Conservation (phyloP, 2,113 vertebrate genomes). For the Collichthys lucidus region DNA sequence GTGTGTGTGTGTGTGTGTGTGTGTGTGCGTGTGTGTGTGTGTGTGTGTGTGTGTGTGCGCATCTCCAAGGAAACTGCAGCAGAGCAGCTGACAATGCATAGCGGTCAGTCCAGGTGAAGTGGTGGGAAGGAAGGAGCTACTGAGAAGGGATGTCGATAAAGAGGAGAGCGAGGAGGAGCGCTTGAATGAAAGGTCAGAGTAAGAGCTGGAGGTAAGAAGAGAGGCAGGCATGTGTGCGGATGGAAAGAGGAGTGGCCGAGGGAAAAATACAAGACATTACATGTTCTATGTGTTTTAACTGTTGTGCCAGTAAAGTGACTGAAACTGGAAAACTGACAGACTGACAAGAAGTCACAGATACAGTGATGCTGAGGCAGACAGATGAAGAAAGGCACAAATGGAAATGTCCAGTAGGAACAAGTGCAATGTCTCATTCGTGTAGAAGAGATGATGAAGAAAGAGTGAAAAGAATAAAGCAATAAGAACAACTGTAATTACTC, state of each 20-base stretch:
- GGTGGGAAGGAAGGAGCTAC: constrained; percentile 54
- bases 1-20: not conserved
- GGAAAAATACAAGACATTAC: constrained; percentile 31
- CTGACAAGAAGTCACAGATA: constrained; percentile 28
- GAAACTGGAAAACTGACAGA: constrained; percentile 58
- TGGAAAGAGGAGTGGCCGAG: not conserved
- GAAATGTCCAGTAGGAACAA: constrained; percentile 35
- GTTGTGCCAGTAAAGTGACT: constrained; percentile 51
- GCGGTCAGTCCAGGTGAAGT: constrained; percentile 68
- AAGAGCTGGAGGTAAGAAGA: constrained; percentile 37
- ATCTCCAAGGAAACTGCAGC: constrained; percentile 47
- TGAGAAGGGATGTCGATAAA: constrained; percentile 61
- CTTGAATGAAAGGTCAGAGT: constrained; percentile 71
- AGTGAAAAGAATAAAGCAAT: constrained; percentile 24
- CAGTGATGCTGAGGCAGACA: constrained; percentile 46
- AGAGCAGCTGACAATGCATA: constrained; percentile 41
- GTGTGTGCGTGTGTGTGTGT: too few species aligned
- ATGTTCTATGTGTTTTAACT: constrained; percentile 42
- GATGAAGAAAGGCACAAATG: constrained; percentile 28
- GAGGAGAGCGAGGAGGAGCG: constrained; percentile 40
- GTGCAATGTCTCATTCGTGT: constrained; percentile 39
- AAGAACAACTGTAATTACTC: constrained; percentile 26
- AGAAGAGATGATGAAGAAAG: constrained; percentile 21
- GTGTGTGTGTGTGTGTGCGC: not conserved
- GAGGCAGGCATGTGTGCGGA: not conserved